Base-by-base conservation (phyloP, 2,113 vertebrate species). In the Sturnus vulgaris region DNA sequence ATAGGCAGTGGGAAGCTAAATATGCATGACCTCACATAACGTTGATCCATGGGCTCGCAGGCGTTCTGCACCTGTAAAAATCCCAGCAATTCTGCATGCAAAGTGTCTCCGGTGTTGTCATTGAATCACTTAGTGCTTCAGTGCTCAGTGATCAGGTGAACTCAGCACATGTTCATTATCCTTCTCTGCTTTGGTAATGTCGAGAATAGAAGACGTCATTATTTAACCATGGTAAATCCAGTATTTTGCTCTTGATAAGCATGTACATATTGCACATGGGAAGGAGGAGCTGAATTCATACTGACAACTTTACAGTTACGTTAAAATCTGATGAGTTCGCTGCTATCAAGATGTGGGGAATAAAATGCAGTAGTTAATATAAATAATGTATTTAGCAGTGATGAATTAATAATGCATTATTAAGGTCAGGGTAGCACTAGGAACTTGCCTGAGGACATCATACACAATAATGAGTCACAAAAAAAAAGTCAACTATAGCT, bases 321-420 rank as follows among this genome's bases (percentile, higher is more conserved):
- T 56, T 75, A 86, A 78, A 88, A 69, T 63, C 44, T 40, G 57
- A 69, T 65, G 57, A 92, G 44, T 47, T 64, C 0, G 1, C 16
- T 79, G 31, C 57, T 82, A 57, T 68, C 24, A 81, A 55, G 35
- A 78, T 2, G 3, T 31, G 7, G 47, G 46, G 11, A 82, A 77
- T 57, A 73, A 95, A 88, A 75, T 44, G 56, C 42, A 75, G 24
- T 35, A 69, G 82, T 80, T 91, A 79, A 39, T 81, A 94, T 92
- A 93, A 94, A 94, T 91, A 86, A 90, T 86, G 35, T 50, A 91
- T 86, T 85, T 91, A 65, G 37, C 60, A 82, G 66, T 56, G 46
- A 85, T 65, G 37, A 77, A 89, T 93, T 91, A 92, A 92, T 91
- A 69, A 95, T 86, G 61, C 28, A 79, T 92, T 95, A 88, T 81